A percentile compares a stretch with the other conserved stretches of the same genome.
Evolutionary conservation across 2,113 vertebrate species (phyloP).

Genomic region (Benitochromis conjunctus): DNA sequence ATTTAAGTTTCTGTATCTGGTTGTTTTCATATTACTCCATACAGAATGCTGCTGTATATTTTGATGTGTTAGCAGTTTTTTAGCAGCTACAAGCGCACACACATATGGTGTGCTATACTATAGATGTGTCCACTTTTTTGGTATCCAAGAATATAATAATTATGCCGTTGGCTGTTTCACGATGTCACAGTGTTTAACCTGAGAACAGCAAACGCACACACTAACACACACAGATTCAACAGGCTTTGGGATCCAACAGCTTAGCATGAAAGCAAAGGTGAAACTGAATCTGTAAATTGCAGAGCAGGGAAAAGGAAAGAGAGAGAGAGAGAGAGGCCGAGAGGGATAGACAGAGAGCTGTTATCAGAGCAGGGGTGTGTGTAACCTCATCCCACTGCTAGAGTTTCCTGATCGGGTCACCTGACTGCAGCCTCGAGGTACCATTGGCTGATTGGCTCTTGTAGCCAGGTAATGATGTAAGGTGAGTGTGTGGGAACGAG

Average conservation of each 20-base stretch:
- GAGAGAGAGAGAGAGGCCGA: constrained; percentile 26
- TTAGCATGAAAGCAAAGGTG: constrained; percentile 95
- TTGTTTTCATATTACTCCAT: background rate
- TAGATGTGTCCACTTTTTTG: background rate
- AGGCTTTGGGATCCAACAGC: constrained; percentile 85
- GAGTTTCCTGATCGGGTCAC: constrained; percentile 95
- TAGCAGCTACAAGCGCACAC: background rate
- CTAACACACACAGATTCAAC: constrained; percentile 63
- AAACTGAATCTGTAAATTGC: constrained; percentile 99
- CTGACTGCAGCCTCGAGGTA: constrained; percentile 75
- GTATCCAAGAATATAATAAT: background rate
- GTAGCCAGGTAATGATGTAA: constrained; percentile 98
- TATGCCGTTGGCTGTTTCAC: background rate
- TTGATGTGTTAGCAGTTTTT: background rate
- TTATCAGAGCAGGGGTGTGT: constrained; percentile 87
- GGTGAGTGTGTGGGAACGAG: constrained; percentile 99
- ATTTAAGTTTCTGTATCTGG: background rate
- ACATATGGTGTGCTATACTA: background rate
- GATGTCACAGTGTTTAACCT: constrained; percentile 32
- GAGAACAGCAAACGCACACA: constrained; percentile 20
- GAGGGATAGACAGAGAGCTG: constrained; percentile 79
- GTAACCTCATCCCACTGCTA: constrained; percentile 92
- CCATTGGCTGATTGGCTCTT: constrained; percentile 85
- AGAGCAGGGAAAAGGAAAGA: constrained; percentile 74
- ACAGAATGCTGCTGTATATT: background rate